Percentiles rank a stretch among this genome's conserved stretches.
Evolutionary conservation across 2,888 invertebrate species (phyloP).

Genomic region (Tiliacea aurago): DNA sequence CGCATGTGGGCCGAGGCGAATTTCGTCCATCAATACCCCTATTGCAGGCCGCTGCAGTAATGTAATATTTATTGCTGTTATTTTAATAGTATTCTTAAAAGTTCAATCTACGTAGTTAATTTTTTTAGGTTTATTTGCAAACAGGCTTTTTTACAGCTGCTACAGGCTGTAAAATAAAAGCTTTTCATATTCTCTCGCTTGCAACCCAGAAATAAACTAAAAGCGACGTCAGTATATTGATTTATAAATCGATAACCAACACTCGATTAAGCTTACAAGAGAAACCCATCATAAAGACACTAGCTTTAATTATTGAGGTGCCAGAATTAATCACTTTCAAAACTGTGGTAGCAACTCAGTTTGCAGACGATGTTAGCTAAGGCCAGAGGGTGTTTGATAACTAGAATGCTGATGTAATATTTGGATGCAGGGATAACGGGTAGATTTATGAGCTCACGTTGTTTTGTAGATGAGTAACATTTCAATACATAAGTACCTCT

Average conservation of each 20-base stretch:
- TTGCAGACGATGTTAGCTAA: constrained; percentile 6
- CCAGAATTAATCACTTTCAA: constrained; percentile 32
- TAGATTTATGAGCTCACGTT: not conserved
- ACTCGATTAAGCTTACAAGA: constrained; percentile 34
- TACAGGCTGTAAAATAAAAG: not conserved
- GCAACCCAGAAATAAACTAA: not conserved
- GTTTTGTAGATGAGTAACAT: not conserved
- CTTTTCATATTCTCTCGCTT: not conserved
- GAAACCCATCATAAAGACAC: constrained; percentile 28
- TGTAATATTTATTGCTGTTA: too few species aligned
- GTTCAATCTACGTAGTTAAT: too few species aligned
- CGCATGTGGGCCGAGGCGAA: too few species aligned
- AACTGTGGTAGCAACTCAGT: constrained; percentile 10
- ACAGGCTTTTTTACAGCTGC: not conserved
- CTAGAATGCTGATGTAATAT: constrained; percentile 14
- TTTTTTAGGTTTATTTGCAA: too few species aligned
- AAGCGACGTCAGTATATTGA: not conserved
- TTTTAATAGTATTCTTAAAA: too few species aligned
- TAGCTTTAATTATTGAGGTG: constrained; percentile 20
- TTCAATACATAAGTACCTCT: too few species aligned
- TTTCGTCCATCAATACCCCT: too few species aligned
- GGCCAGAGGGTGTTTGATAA: not conserved
- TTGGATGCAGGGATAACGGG: not conserved
- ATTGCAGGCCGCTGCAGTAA: too few species aligned
- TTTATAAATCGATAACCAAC: not conserved